Base-by-base conservation (phyloP, 2,797 vertebrate species). In the Emys orbicularis region DNA sequence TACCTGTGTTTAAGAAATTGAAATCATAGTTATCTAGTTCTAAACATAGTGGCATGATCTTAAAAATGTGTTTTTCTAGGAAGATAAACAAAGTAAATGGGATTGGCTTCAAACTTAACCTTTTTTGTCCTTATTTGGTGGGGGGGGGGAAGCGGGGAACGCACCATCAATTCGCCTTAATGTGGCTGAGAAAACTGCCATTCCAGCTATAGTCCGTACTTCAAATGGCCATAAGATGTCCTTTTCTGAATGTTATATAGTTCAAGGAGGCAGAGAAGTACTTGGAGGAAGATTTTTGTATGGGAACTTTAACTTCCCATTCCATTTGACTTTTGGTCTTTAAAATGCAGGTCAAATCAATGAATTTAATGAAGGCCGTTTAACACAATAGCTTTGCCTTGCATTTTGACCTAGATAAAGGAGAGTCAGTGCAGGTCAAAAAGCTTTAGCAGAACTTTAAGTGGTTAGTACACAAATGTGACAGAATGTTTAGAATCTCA, bases 271-370 rank as follows among this genome's bases (percentile, higher is more conserved):
- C 99, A 98, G 98, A 95, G 98, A 97, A 98, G 98, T 98, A 98
- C 98, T 97, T 96, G 86, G 90, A 97, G 97, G 98, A 98, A 98
- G 98, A 97, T 96, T 99, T 61, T 98, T 98, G 98, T 99, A 98
- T 99, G 99, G 98, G 98, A 99, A 99, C 98, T 98, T 98, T 98
- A 98, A 99, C 98, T 99, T 99, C 99, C 99, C 99, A 98, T 99
- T 99, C 99, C 99, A 99, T 99, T 99, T 99, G 99, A 99, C 99
- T 99, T 99, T 99, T 99, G 98, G 99, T 98, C 99, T 98, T 99
- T 98, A 99, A 99, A 99, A 99, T 99, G 99, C 99, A 99, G 99
- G 99, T 99, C 99, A 99, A 99, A 99, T 99, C 99, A 99, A 99
- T 99, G 99, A 99, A 99, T 99, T 99, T 99, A 99, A 99, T 99